These are phyloP conservation scores for Epizoanthus scotinus DNA, from an alignment of 92 coral and sea anemone genomes.

Conservation along the genomic window DNA sequence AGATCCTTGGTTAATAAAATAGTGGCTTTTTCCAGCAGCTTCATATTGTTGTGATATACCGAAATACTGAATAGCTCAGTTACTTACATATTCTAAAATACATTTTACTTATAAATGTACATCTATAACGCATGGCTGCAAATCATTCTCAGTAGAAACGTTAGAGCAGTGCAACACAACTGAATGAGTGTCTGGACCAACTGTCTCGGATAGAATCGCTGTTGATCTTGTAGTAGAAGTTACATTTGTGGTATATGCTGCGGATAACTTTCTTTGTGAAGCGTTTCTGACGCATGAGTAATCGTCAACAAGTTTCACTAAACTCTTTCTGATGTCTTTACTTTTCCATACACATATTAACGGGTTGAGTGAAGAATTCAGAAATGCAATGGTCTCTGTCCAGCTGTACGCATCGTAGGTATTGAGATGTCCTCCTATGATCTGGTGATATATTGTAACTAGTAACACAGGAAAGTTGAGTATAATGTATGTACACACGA, in stretches of 20 bases:
- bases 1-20: too few relatives aligned
- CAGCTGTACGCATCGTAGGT: constrained; percentile 66
- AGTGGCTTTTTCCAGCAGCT: too few relatives aligned
- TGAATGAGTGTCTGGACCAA: constrained; percentile 27
- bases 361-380: constrained; percentile 78
- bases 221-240: not conserved
- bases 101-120: constrained; percentile 17
- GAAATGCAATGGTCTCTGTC: constrained; percentile 77
- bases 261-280: constrained; percentile 31
- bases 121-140: not conserved
- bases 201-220: constrained; percentile 28
- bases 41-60: too few relatives aligned
- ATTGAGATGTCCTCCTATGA: constrained; percentile 50
- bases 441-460: constrained; percentile 68
- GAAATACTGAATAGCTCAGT: too few relatives aligned
- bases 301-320: constrained; percentile 40
- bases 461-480: constrained; percentile 69
- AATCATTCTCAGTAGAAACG: not conserved
- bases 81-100: too few relatives aligned
- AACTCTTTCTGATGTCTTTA: constrained; percentile 57
- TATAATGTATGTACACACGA: constrained; percentile 70
- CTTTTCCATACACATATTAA: constrained; percentile 78
- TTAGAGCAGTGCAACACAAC: not conserved
- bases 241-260: not conserved
- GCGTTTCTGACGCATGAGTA: constrained; percentile 10